phyloP scores from a whole-genome alignment of 1,140 invertebrate species.

The Oedothorax gibbosus region DNA sequence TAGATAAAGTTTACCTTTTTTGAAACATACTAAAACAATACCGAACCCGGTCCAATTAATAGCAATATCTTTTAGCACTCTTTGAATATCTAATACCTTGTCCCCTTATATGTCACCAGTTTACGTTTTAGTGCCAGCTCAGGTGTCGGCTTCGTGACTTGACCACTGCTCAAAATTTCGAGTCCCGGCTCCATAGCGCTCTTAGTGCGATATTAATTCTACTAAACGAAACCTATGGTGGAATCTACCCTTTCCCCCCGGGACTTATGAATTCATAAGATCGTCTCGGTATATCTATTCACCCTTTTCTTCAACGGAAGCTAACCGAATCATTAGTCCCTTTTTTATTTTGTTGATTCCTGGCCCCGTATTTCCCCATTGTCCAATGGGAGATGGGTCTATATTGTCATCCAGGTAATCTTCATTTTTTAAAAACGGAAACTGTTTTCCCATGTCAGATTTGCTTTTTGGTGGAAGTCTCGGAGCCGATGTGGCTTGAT shows the following conservation, averaged over 20 bases:
- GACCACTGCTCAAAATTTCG: too few species aligned
- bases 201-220: neutral
- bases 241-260: neutral
- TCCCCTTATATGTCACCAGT: too few species aligned
- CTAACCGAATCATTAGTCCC: constrained; percentile 28
- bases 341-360: constrained; percentile 15
- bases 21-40: too few species aligned
- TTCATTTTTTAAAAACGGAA: constrained; percentile 6
- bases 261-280: constrained; percentile 26
- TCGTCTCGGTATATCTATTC: constrained; percentile 3
- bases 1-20: too few species aligned
- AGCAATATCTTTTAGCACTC: too few species aligned
- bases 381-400: constrained; percentile 20
- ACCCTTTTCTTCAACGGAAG: constrained; percentile 24
- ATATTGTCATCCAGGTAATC: neutral
- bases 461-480: neutral
- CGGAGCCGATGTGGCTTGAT: neutral
- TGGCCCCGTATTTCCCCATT: constrained; percentile 5
- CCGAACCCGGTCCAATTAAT: too few species aligned
- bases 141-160: too few species aligned
- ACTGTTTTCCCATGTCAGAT: neutral
- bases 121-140: too few species aligned
- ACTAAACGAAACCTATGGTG: neutral
- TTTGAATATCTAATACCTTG: too few species aligned
- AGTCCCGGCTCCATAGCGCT: neutral